Percentiles rank a stretch among this genome's conserved stretches.
phyloP scores from a whole-genome alignment of 1,140 invertebrate species.

The Idris sp. region DNA sequence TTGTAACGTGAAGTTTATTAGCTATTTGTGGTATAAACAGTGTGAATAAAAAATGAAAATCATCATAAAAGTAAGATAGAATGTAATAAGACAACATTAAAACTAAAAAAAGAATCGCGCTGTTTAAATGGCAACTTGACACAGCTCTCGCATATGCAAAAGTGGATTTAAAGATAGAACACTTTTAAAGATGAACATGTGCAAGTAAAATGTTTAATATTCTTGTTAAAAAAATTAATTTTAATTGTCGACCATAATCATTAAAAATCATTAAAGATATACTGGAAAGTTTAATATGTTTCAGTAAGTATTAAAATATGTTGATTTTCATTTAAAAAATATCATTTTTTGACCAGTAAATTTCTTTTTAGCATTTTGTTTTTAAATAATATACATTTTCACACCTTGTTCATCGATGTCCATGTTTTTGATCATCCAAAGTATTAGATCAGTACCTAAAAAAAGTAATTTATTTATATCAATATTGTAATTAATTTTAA shows the following conservation, averaged over 20 bases:
- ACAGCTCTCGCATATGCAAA: constrained; percentile 18
- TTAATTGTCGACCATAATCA: too few relatives aligned
- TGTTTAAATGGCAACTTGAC: constrained; percentile 39
- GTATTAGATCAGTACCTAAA: constrained; percentile 90
- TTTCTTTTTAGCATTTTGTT: too few relatives aligned
- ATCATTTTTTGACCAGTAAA: too few relatives aligned
- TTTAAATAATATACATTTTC: too few relatives aligned
- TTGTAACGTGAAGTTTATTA: constrained; percentile 14
- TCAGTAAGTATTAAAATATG: too few relatives aligned
- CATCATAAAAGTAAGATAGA: constrained; percentile 8
- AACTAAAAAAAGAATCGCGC: constrained; percentile 32
- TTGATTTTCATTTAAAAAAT: too few relatives aligned
- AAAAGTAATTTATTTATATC: too few relatives aligned
- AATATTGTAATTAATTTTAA: too few relatives aligned
- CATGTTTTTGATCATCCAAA: constrained; percentile 96
- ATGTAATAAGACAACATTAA: constrained; percentile 27
- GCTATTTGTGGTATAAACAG: constrained; percentile 15
- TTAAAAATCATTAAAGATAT: too few relatives aligned
- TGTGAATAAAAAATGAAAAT: constrained; percentile 5
- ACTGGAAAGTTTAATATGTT: too few relatives aligned
- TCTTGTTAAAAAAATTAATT: too few relatives aligned
- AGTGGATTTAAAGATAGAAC: constrained; percentile 25
- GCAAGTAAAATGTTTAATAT: too few relatives aligned
- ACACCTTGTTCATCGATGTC: constrained; percentile 94
- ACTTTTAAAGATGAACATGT: constrained; percentile 7